Conservation (phyloP, 2,797 vertebrate species). For the Chloroceryle amazona region DNA sequence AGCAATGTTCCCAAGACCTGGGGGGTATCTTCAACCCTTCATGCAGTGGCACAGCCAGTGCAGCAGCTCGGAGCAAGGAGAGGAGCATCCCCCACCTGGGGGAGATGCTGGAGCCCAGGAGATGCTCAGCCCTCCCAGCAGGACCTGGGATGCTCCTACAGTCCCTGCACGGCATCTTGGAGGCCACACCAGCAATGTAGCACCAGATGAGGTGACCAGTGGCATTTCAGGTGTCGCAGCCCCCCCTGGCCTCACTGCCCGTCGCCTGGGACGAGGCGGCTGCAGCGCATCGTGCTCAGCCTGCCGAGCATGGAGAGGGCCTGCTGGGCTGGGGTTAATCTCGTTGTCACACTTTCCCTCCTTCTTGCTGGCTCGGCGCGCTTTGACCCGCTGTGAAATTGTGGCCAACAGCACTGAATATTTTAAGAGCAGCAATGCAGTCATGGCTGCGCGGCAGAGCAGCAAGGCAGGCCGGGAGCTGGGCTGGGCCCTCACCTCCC, state of each 20-base stretch:
- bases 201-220: background rate
- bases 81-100: background rate
- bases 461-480: slow-evolving; percentile 67
- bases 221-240: background rate
- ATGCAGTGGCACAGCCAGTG: accelerated
- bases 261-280: background rate
- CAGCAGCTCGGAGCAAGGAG: background rate
- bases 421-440: slow-evolving; percentile 72
- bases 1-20: accelerated
- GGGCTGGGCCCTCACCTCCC: slow-evolving; percentile 16
- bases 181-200: background rate
- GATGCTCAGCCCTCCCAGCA: background rate
- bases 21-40: background rate
- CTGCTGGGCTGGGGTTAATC: slow-evolving; percentile 49
- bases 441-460: background rate
- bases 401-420: slow-evolving; percentile 64
- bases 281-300: slow-evolving; percentile 49
- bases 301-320: background rate
- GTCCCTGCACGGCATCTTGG: slow-evolving; percentile 36
- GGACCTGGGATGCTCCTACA: background rate
- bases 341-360: slow-evolving; percentile 43
- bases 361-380: slow-evolving; percentile 55
- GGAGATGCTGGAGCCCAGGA: background rate
- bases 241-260: accelerated
- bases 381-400: slow-evolving; percentile 70